phyloP scores from a whole-genome alignment of 2,797 vertebrate genomes.

The Cryptoprocta ferox region DNA sequence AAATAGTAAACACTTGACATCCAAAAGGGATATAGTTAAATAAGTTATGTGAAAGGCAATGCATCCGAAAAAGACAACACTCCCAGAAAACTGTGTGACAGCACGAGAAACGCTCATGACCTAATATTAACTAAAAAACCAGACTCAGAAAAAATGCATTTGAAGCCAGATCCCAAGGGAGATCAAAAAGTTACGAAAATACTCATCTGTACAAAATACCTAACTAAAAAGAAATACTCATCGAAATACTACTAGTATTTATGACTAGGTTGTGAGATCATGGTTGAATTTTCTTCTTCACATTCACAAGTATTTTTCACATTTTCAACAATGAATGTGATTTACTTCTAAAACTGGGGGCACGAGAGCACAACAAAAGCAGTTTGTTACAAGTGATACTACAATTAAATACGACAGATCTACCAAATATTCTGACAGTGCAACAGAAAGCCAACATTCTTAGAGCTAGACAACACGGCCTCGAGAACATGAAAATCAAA shows the following conservation, averaged over 20 bases:
- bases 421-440: neutral
- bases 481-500: neutral
- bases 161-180: neutral
- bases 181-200: neutral
- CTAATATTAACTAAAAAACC: neutral
- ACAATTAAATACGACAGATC: neutral
- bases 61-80: neutral
- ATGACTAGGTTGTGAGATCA: neutral
- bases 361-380: neutral
- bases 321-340: constrained; percentile 24
- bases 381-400: neutral
- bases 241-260: neutral
- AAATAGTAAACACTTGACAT: neutral
- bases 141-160: neutral
- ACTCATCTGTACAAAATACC: neutral
- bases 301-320: constrained; percentile 29
- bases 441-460: neutral
- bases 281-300: neutral
- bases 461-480: neutral
- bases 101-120: neutral
- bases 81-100: neutral
- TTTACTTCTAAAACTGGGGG: constrained; percentile 21
- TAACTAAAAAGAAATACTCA: neutral
- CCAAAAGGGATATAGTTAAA: neutral
- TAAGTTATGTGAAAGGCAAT: neutral